phyloP scores from a whole-genome alignment of 2,888 invertebrate genomes.

The Sisyra terminalis region DNA sequence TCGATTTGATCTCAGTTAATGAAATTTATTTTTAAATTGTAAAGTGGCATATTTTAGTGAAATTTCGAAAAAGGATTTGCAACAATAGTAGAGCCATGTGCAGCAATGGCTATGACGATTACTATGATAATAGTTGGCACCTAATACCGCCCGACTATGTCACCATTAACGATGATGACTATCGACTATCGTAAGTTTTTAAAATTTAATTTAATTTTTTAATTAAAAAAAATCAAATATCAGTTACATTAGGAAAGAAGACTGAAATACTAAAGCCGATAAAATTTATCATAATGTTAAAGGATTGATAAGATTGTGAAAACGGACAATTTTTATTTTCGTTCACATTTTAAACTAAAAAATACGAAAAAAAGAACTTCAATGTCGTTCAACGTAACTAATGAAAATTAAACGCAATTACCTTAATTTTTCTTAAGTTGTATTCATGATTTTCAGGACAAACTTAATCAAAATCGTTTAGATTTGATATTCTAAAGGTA shows the following conservation, averaged over 20 bases:
- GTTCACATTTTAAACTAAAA: neutral
- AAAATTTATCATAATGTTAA: neutral
- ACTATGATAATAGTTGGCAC: conserved; percentile 51
- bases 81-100: conserved; percentile 32
- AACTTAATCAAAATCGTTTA: too few relatives aligned
- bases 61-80: neutral
- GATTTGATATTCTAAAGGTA: too few relatives aligned
- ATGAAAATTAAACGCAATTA: too few relatives aligned
- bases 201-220: neutral
- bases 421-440: too few relatives aligned
- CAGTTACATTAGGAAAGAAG: neutral
- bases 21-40: too few relatives aligned
- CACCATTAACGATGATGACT: conserved; percentile 45
- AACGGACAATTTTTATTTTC: too few relatives aligned
- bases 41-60: too few relatives aligned
- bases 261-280: too few relatives aligned
- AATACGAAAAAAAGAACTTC: too few relatives aligned
- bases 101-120: conserved; percentile 39
- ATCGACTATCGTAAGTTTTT: conserved; percentile 42
- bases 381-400: too few relatives aligned
- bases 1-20: too few relatives aligned
- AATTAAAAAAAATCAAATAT: neutral
- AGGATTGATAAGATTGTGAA: neutral
- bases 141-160: conserved; percentile 55
- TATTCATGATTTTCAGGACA: too few relatives aligned